Evolutionary conservation across 2,888 invertebrate genomes (phyloP), one percentile per base, ranked within the genome.

Genomic region (Agonopterix alstromeriana): DNA sequence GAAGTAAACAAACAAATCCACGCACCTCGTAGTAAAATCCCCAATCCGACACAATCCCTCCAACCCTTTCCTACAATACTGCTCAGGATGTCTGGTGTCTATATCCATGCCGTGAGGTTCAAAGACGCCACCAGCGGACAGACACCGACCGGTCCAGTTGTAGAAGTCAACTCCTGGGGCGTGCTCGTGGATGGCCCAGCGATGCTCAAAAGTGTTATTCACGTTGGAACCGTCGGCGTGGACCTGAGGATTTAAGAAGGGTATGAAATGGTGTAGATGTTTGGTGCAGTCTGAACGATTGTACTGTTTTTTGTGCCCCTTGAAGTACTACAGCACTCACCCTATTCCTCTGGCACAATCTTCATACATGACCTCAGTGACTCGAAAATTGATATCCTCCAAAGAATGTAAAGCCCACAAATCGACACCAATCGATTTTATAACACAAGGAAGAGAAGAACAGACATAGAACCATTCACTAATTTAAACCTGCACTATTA

Each of bases 141-240:
- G 80, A 71, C 97, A 97, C 38, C 97, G 87, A 42, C 90, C 93
- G 35, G 94, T 94, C 97, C 97, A 97, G 78, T 96, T 95, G 76
- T 97, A 97, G 79, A 94, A 97, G 80, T 98, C 98, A 52, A 91
- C 92, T 11, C 95, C 96, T 0, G 97, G 95, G 0, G 94, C 90
- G 56, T 90, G 83, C 50, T 92, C 93, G 72, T 97, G 95, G 11
- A 98, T 90, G 9, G 94, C 94, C 97, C 97, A 98, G 55, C 95
- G 91, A 74, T 95, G 95, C 9, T 90, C 90, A 42, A 87, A 89
- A 0, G 94, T 93, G 73, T 93, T 93, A 73, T 95, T 95, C 49
- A 94, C 83, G 48, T 90, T 91, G 2, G 94, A 92, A 0, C 97
- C 97, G 76, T 98, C 97, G 0, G 95, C 95, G 76, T 97, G 97